phyloP scores from a whole-genome alignment of 23 tunicate genomes.

The Diplosoma virens region DNA sequence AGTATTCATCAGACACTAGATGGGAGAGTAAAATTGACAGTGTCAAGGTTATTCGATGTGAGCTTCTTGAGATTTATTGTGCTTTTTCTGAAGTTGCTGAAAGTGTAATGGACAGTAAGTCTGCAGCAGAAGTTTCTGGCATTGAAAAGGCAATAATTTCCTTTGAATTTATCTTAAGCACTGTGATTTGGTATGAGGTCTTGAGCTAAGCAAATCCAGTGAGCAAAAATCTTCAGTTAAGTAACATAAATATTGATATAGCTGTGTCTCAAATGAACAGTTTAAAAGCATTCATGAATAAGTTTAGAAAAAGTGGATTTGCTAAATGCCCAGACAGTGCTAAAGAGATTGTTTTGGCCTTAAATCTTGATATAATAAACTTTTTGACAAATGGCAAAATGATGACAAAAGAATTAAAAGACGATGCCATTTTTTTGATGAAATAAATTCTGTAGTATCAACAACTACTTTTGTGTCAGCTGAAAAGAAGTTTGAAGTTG shows the following conservation, averaged over 20 bases:
- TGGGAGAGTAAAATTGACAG: conserved; percentile 12
- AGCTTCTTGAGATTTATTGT: not conserved
- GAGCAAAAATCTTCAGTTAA: not conserved
- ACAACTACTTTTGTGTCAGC: too few species aligned
- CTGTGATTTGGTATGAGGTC: not conserved
- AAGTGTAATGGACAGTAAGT: not conserved
- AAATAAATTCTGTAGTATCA: too few species aligned
- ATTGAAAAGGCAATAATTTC: not conserved
- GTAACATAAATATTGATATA: not conserved
- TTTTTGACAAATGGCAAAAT: too few species aligned
- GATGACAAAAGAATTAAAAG: too few species aligned
- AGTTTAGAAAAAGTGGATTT: too few species aligned
- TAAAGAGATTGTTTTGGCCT: too few species aligned
- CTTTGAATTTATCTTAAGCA: not conserved
- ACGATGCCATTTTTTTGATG: too few species aligned
- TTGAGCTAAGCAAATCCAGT: not conserved
- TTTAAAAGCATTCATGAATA: not conserved
- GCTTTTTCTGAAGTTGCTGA: not conserved
- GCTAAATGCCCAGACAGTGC: too few species aligned
- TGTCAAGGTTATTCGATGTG: not conserved
- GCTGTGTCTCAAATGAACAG: not conserved
- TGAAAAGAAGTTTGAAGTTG: too few species aligned
- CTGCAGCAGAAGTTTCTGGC: not conserved
- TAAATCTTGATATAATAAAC: too few species aligned
- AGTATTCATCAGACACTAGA: not conserved